Base-by-base conservation (phyloP, 1,140 invertebrate species). In the Thalassaphorura encarpata region DNA sequence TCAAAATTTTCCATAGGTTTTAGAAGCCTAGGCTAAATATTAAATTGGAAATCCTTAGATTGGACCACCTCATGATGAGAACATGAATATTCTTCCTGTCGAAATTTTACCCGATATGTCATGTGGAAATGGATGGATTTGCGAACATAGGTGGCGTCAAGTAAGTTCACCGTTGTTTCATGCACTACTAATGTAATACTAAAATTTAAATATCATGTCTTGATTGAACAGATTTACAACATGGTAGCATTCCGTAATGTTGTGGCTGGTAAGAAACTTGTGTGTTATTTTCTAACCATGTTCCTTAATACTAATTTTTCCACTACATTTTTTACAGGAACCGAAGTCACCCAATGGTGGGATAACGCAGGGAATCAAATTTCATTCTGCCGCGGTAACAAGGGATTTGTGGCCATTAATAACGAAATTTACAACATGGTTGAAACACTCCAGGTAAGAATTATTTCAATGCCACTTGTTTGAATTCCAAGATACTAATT, bases 231-330 rank as follows among this genome's bases (percentile, higher is more conserved):
- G 67, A 87, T 91, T 62, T 81, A 73, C 68, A 83, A 84, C 58
- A 90, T 91, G 87, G 83, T 85, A 1, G 68, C 67, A 2, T 89
- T 89, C 69, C 74, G 82, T 36, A 87, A 84, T 66, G 71, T 74
- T 0, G 84, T 78, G 3, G 69, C 69, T 36, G 74, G 69, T 68
- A 6, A 49, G 26, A 27, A n/a, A n/a, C n/a, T n/a, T n/a, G n/a
- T n/a, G n/a, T n/a, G n/a, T n/a, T n/a, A n/a, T n/a, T n/a, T n/a
- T n/a, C n/a, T n/a, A n/a, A n/a, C n/a, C n/a, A n/a, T n/a, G n/a
- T n/a, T n/a, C n/a, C n/a, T n/a, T n/a, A n/a, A n/a, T n/a, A n/a
- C n/a, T n/a, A n/a, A n/a, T n/a, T n/a, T n/a, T n/a, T n/a, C n/a
- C n/a, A n/a, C n/a, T n/a, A n/a, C n/a, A n/a, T n/a, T n/a, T n/a